Percentiles rank a stretch among this genome's conserved stretches.
phyloP scores from a whole-genome alignment of 2,888 invertebrate genomes.

The Andrena trimmerana region DNA sequence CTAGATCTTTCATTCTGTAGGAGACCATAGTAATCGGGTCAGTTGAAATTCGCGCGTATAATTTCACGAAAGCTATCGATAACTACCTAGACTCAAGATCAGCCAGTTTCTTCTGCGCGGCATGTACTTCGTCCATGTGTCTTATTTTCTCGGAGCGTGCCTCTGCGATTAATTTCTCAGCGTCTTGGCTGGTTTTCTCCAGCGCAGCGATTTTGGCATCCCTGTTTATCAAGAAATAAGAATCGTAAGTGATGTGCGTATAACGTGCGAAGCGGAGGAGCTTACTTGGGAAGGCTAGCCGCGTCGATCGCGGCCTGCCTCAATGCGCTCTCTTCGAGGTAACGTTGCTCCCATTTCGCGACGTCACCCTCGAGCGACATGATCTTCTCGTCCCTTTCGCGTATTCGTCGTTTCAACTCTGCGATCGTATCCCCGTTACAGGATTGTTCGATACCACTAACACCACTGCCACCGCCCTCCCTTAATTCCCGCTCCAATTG shows the following conservation, averaged over 20 bases:
- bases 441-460: slow-evolving; percentile 83
- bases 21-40: background rate
- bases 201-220: slow-evolving; percentile 94
- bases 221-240: slow-evolving; percentile 83
- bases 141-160: slow-evolving; percentile 94
- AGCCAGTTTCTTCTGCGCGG: slow-evolving; percentile 93
- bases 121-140: slow-evolving; percentile 95
- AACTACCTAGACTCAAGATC: slow-evolving; percentile 93
- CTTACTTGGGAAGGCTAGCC: slow-evolving; percentile 86
- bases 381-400: slow-evolving; percentile 90
- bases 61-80: background rate
- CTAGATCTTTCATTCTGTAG: slow-evolving; percentile 91
- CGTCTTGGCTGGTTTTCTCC: slow-evolving; percentile 93
- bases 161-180: slow-evolving; percentile 94
- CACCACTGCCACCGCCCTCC: slow-evolving; percentile 81
- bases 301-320: slow-evolving; percentile 93
- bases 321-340: slow-evolving; percentile 92
- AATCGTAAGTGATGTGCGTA: slow-evolving; percentile 10
- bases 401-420: slow-evolving; percentile 88
- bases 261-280: background rate
- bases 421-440: slow-evolving; percentile 87
- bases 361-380: slow-evolving; percentile 92
- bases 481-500: slow-evolving; percentile 95
- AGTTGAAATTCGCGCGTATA: background rate
- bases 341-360: slow-evolving; percentile 94